These are phyloP conservation scores for Clarias macrocephalus DNA, from an alignment of 2,113 vertebrate species.

Conservation along the genomic window DNA sequence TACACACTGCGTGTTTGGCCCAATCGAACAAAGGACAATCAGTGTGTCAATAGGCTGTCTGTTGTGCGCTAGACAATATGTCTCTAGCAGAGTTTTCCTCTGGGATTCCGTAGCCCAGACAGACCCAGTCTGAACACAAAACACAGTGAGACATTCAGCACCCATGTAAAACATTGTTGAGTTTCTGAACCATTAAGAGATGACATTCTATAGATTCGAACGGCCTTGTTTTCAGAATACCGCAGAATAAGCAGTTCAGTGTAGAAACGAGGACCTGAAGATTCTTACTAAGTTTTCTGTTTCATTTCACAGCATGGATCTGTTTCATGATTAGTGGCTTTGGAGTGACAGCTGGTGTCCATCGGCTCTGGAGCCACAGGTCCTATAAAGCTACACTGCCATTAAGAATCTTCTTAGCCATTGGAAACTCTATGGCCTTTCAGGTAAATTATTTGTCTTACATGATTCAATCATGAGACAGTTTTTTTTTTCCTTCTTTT, in stretches of 20 bases:
- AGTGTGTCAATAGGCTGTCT: conserved; percentile 62
- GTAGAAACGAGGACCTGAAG: background rate
- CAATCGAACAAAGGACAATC: conserved; percentile 72
- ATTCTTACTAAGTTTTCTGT: conserved; percentile 26
- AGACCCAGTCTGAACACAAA: conserved; percentile 63
- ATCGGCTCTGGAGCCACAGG: conserved; percentile 93
- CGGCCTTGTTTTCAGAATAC: background rate
- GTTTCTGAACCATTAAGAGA: background rate
- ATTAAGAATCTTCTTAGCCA: conserved; percentile 80
- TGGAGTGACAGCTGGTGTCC: conserved; percentile 86
- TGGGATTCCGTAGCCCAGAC: conserved; percentile 56
- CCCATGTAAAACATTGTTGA: conserved; percentile 55
- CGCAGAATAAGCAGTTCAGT: conserved; percentile 24
- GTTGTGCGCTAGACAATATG: conserved; percentile 66
- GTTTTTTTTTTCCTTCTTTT: background rate
- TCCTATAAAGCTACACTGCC: conserved; percentile 86
- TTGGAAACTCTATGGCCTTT: conserved; percentile 86
- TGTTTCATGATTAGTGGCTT: conserved; percentile 78
- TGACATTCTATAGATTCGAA: background rate
- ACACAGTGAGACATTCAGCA: conserved; percentile 65
- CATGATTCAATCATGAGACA: background rate
- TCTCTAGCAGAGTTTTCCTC: conserved; percentile 64
- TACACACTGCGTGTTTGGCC: conserved; percentile 65
- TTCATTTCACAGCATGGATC: conserved; percentile 64
- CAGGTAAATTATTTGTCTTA: conserved; percentile 75